Conservation (phyloP, 2,888 invertebrate genomes). For the Cylloceria caligata region DNA sequence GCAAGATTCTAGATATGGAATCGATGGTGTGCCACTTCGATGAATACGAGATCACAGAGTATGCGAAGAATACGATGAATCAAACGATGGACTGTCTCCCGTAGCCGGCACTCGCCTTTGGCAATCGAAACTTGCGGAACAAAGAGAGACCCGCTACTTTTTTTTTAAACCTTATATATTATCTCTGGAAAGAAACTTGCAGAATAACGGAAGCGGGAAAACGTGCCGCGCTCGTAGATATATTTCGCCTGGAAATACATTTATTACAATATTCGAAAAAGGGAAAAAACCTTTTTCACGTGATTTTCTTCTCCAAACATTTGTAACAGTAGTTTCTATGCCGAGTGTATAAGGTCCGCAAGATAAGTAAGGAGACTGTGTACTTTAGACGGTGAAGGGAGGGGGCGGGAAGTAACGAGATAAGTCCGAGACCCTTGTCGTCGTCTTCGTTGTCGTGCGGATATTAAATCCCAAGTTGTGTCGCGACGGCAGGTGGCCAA, state of each 20-base stretch:
- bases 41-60: conserved; percentile 47
- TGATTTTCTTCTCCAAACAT: not conserved
- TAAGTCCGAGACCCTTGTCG: not conserved
- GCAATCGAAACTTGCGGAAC: conserved; percentile 15
- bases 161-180: not conserved
- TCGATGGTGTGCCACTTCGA: conserved; percentile 46
- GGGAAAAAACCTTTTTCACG: not conserved
- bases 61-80: conserved; percentile 28
- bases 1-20: conserved; percentile 13
- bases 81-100: conserved; percentile 29
- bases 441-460: conserved; percentile 7
- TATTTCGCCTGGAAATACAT: not conserved
- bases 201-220: not conserved
- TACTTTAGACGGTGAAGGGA: not conserved
- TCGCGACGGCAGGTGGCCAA: conserved; percentile 4
- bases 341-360: not conserved
- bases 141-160: conserved; percentile 6
- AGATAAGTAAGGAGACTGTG: not conserved
- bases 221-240: not conserved
- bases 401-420: conserved; percentile 19
- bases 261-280: not conserved
- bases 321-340: not conserved
- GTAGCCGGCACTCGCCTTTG: conserved; percentile 17
- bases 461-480: conserved; percentile 51
- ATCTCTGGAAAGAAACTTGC: not conserved